Evolutionary conservation across 1,140 invertebrate genomes (phyloP), one percentile per base, ranked within the genome.

Genomic region (Drosophila persimilis): DNA sequence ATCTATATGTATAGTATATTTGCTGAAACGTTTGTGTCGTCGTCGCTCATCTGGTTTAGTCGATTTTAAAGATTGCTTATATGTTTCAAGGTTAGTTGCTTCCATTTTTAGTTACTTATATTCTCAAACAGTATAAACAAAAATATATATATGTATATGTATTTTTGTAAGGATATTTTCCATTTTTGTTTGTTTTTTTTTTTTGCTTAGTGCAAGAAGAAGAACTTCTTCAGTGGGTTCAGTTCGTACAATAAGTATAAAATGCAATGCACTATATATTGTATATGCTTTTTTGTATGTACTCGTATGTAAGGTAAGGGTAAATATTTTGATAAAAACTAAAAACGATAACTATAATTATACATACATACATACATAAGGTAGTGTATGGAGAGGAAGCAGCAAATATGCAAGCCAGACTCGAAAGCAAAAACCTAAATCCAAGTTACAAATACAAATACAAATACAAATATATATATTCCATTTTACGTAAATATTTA

Each of bases 11-110:
- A 41, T 48, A 59, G 73, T 84, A 62, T 55, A 64, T 57, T 65
- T 80, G 44, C 57, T 81, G 70, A 77, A 80, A 80, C 77, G 69
- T 69, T 73, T 50, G 51, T 63, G 51, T 63, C 69, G 67, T 67
- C 66, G 24, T 54, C 70, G 73, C 45, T 65, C 55, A 74, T 79
- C 67, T 51, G 51, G 62, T 51, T 80, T 74, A 84, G 77, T 89
- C 80, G 79, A 75, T 80, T 76, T 89, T 43, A 84, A 89, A 89
- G 77, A 89, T 89, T 89, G 80, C 85, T 89, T 89, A 89, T 89
- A 80, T 71, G 80, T 89, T 89, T 89, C 84, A 73, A 69, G 61
- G 73, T 89, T 84, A 84, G 85, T 89, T 84, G 77, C 73, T 80
- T 89, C 46, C 45, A 65, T 74, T 77, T 66, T 65, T 70, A 62